phyloP scores from a whole-genome alignment of 2,113 vertebrate genomes.

The Promerops cafer region DNA sequence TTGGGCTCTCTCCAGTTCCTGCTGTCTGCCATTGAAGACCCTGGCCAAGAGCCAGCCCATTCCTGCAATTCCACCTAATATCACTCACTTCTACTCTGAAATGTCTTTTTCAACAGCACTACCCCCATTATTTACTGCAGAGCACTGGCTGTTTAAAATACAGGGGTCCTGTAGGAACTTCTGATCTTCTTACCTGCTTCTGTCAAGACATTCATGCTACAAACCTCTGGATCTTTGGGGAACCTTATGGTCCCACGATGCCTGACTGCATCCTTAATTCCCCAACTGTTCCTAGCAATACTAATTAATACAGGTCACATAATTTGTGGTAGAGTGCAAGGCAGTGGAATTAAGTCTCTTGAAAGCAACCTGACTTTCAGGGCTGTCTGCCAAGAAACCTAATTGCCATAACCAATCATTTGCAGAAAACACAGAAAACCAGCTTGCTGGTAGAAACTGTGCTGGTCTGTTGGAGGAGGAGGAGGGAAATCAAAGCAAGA shows the following conservation, averaged over 20 bases:
- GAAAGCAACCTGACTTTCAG: not conserved
- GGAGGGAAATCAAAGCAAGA: not conserved
- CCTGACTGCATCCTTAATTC: not conserved
- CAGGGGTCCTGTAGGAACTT: not conserved
- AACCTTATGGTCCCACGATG: not conserved
- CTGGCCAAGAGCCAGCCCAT: not conserved
- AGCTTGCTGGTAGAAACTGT: not conserved
- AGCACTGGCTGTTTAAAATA: not conserved
- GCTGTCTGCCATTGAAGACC: not conserved
- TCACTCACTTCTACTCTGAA: not conserved
- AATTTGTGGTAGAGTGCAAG: not conserved
- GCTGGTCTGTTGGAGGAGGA: not conserved
- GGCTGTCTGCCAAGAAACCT: slow-evolving; percentile 12
- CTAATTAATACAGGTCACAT: not conserved
- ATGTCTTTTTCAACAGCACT: not conserved
- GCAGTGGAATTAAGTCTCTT: not conserved
- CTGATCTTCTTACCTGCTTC: not conserved
- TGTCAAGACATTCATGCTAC: not conserved
- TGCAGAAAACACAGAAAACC: not conserved
- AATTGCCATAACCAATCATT: not conserved
- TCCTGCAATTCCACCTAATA: too few relatives aligned
- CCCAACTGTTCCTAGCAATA: not conserved
- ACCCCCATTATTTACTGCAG: not conserved
- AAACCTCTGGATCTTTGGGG: not conserved
- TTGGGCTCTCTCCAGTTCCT: not conserved